Percentiles rank a stretch among this genome's conserved stretches.
Evolutionary conservation across 1,140 invertebrate genomes (phyloP).

Genomic region (Oreohelix idahoensis): DNA sequence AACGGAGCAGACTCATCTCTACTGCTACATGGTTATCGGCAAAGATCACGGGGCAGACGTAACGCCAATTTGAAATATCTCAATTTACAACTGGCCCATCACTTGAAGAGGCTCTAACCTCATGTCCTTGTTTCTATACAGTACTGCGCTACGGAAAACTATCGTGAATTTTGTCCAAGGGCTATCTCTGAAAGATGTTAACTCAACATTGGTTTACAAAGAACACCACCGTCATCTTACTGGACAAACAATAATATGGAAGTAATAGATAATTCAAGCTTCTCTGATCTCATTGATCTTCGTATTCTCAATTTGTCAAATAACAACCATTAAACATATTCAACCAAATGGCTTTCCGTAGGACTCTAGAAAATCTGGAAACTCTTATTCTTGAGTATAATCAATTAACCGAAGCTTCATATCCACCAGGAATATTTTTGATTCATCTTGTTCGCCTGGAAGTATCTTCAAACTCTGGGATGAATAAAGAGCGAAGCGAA

Average conservation of each 20-base stretch:
- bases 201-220: neutral
- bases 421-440: neutral
- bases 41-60: no score
- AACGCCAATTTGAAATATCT: no score
- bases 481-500: no score
- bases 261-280: neutral
- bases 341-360: neutral
- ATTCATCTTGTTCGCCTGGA: no score
- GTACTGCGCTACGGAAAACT: neutral
- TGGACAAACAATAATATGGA: neutral
- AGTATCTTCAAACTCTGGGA: no score
- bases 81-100: no score
- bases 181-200: neutral
- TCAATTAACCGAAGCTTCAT: neutral
- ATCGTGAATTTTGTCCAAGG: neutral
- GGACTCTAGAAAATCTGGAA: neutral
- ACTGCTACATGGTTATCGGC: no score
- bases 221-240: neutral
- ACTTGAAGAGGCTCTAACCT: no score
- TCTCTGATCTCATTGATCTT: no score
- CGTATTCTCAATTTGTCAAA: neutral
- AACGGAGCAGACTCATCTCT: no score
- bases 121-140: neutral
- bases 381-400: neutral
- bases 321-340: neutral